Evolutionary conservation across 2,888 invertebrate species (phyloP).

Genomic region (Athripsodes cinereus): DNA sequence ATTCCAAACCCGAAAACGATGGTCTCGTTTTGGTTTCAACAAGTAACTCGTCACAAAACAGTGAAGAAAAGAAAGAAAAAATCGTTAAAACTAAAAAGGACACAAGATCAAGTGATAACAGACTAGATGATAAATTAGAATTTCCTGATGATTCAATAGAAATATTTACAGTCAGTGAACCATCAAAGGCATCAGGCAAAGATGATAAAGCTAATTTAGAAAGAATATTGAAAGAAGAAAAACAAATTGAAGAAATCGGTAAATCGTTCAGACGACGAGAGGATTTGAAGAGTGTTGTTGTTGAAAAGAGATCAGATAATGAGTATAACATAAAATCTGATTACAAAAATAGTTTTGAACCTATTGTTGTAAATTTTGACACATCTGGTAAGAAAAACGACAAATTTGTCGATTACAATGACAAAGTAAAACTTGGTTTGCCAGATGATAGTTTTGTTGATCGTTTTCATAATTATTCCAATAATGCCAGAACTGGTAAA

Average conservation of each 20-base stretch:
- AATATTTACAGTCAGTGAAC: slow-evolving; percentile 44
- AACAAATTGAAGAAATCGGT: slow-evolving; percentile 48
- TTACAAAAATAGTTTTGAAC: slow-evolving; percentile 15
- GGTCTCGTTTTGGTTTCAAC: slow-evolving; percentile 22
- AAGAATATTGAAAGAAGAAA: slow-evolving; percentile 46
- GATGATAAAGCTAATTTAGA: slow-evolving; percentile 35
- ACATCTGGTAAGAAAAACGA: slow-evolving; percentile 10
- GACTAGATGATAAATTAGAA: slow-evolving; percentile 41
- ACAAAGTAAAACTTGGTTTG: slow-evolving; percentile 12
- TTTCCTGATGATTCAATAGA: slow-evolving; percentile 41
- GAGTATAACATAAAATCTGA: slow-evolving; percentile 37
- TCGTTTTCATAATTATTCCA: neutral
- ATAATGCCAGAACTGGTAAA: neutral
- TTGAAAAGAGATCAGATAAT: slow-evolving; percentile 44
- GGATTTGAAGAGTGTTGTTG: slow-evolving; percentile 35
- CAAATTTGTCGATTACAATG: slow-evolving; percentile 5
- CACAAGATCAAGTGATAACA: slow-evolving; percentile 8
- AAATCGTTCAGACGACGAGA: slow-evolving; percentile 41
- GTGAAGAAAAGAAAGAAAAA: slow-evolving; percentile 22
- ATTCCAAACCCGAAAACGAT: slow-evolving; percentile 16
- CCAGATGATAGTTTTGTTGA: slow-evolving; percentile 12
- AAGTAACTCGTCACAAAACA: slow-evolving; percentile 13
- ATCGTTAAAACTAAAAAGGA: slow-evolving; percentile 10
- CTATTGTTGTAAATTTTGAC: slow-evolving; percentile 17
- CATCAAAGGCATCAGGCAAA: slow-evolving; percentile 36